Base-by-base conservation (phyloP, 2,888 invertebrate genomes). In the Vesta saturnalis region DNA sequence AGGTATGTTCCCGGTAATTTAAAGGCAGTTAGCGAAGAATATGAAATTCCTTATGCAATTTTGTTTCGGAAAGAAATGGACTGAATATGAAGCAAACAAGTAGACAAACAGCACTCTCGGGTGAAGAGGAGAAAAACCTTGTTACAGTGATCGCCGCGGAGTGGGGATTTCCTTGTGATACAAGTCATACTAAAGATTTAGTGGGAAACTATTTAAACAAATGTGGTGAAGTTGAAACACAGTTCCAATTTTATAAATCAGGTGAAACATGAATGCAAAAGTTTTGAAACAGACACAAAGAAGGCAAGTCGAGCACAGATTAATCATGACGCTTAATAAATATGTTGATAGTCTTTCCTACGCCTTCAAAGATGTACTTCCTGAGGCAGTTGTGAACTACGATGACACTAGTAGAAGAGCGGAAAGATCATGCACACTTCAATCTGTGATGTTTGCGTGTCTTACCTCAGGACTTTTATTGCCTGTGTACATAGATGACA, bases 291-390 rank as follows among this genome's bases (percentile, higher is more conserved):
- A 60, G 64, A 23, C 69, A 64, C 57, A 60, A 61, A 57, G 30
- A 74, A 73, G 70, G 47, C 66, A 69, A 67, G 67, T 43, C 61
- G 74, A 56, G 73, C 74, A n/a, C 58, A 68, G 19, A 39, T 47
- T 57, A 47, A 43, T 46, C 65, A 61, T 55, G 54, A 64, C 39
- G 60, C 64, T 49, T 46, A 70, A 66, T 60, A 58, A 62, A 47
- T 71, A 73, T 67, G 71, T 71, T 52, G 67, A 69, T 23, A 60
- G 67, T 46, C 35, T 71, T 12, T 55, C 60, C 58, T 6, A 30
- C 4, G 60, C 14, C 63, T 55, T 68, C 15, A 46, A 62, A 54
- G 62, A 64, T 69, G 65, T 60, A 8, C 43, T n/a, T 6, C 14
- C 22, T 2, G 46, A 59, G n/a, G n/a, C n/a, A n/a, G n/a, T n/a